Percentiles rank a stretch among this genome's conserved stretches.
phyloP scores from a whole-genome alignment of 2,797 vertebrate genomes.

The Okamejei kenojei region DNA sequence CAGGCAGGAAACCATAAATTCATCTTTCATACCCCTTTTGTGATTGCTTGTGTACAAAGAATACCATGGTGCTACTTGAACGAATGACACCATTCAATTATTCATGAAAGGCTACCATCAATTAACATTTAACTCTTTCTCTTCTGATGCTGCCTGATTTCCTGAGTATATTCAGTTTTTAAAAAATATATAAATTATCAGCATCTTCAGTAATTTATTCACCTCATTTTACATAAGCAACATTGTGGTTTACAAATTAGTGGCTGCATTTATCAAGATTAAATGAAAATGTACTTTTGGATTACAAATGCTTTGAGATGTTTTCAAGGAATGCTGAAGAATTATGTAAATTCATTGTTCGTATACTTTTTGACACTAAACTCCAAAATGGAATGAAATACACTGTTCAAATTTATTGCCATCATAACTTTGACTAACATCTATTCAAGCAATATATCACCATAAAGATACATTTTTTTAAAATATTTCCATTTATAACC shows the following conservation, averaged over 20 bases:
- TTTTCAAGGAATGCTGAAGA: not conserved
- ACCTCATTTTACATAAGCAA: not conserved
- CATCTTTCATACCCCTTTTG: not conserved
- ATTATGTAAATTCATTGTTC: not conserved
- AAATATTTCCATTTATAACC: not conserved
- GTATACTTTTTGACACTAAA: not conserved
- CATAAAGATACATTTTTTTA: not conserved
- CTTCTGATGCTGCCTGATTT: no score
- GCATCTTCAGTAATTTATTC: not conserved
- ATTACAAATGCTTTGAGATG: not conserved
- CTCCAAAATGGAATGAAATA: not conserved
- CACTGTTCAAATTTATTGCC: not conserved
- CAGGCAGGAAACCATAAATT: not conserved
- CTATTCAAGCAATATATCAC: not conserved
- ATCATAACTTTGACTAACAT: not conserved
- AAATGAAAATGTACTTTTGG: not conserved
- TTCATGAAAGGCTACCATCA: not conserved
- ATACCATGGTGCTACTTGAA: not conserved
- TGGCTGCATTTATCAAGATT: not conserved
- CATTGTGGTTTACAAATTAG: not conserved
- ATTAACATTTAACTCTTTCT: no score
- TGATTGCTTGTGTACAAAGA: not conserved
- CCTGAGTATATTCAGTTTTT: no score
- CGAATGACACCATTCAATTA: not conserved
- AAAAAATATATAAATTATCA: no score